Percentiles rank a stretch among this genome's conserved stretches.
Conservation (phyloP, 2,113 vertebrate genomes). For the Aspiorhynchus laticeps region DNA sequence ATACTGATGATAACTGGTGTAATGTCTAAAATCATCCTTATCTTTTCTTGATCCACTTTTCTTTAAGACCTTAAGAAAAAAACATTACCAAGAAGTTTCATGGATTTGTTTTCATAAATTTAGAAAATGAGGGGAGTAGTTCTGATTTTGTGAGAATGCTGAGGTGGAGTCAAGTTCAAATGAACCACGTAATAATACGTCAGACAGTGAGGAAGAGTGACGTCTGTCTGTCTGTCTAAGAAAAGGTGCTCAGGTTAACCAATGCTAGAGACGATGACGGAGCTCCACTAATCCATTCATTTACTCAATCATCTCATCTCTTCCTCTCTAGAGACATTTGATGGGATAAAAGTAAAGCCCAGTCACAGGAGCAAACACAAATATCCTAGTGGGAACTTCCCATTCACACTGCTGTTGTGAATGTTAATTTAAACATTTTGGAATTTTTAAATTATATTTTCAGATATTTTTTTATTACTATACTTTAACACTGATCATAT, state of each 20-base stretch:
- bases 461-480: neutral
- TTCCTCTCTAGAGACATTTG: neutral
- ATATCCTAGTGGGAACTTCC: neutral
- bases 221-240: neutral
- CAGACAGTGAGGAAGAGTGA: neutral
- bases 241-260: neutral
- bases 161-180: neutral
- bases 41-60: neutral
- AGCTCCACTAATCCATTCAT: neutral
- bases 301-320: neutral
- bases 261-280: neutral
- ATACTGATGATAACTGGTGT: neutral
- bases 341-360: constrained; percentile 1
- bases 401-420: neutral
- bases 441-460: neutral
- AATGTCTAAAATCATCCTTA: neutral
- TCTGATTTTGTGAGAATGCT: neutral
- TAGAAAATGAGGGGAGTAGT: neutral
- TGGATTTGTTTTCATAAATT: neutral
- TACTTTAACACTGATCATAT: neutral
- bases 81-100: neutral
- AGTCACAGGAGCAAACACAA: neutral
- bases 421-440: neutral
- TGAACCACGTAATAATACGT: neutral
- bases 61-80: neutral